phyloP scores from a whole-genome alignment of 2,797 vertebrate species.

The Pagetopsis macropterus region DNA sequence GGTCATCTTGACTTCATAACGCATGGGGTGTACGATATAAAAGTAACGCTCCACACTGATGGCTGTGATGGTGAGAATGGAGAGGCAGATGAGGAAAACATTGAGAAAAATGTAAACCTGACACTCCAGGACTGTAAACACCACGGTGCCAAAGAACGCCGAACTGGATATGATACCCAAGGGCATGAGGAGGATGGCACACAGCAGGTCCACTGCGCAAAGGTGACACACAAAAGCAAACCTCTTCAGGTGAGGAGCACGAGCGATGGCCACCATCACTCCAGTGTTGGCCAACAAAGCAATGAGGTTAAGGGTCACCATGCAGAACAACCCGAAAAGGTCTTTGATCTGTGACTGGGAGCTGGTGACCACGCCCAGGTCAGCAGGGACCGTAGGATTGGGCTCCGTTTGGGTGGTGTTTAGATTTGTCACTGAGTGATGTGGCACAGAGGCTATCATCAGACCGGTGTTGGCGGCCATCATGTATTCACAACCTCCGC shows the following conservation, averaged over 20 bases:
- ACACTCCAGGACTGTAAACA: conserved; percentile 90
- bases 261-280: conserved; percentile 90
- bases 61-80: conserved; percentile 91
- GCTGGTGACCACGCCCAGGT: conserved; percentile 80
- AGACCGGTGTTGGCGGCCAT: conserved; percentile 78
- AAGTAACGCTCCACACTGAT: conserved; percentile 94
- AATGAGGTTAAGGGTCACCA: conserved; percentile 90
- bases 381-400: conserved; percentile 75
- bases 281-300: conserved; percentile 90
- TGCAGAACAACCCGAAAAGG: conserved; percentile 87
- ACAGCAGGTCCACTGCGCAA: conserved; percentile 91
- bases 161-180: conserved; percentile 91
- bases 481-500: conserved; percentile 61
- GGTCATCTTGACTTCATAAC: conserved; percentile 91
- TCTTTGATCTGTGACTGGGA: conserved; percentile 85
- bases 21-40: conserved; percentile 94
- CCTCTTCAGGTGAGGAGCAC: conserved; percentile 89
- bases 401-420: conserved; percentile 67
- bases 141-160: conserved; percentile 87
- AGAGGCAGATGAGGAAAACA: conserved; percentile 90
- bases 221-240: conserved; percentile 94
- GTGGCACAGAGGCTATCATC: conserved; percentile 65
- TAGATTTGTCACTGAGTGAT: conserved; percentile 67
- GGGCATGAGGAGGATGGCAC: conserved; percentile 94
- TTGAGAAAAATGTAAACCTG: conserved; percentile 92